These are phyloP conservation scores for Botrylloides violaceus DNA, from an alignment of 23 tunicate species.

Conservation along the genomic window DNA sequence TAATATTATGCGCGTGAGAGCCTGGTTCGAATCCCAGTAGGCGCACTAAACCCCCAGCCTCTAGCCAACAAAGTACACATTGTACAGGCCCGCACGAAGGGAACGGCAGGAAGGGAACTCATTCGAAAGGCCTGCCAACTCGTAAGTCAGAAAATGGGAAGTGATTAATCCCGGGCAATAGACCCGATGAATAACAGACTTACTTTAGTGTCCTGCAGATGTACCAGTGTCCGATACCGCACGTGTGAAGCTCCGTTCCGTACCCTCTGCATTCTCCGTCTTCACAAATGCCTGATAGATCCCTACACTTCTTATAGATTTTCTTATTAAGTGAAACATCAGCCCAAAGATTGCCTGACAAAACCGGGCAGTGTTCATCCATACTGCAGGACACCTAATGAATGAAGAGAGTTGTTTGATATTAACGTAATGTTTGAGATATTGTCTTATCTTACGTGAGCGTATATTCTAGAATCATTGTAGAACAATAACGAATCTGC, in stretches of 20 bases:
- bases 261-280: slow-evolving; percentile 59
- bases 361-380: slow-evolving; percentile 60
- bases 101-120: no score
- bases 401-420: no score
- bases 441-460: slow-evolving; percentile 1
- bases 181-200: no score
- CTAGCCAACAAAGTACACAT: no score
- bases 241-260: slow-evolving; percentile 65
- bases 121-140: no score
- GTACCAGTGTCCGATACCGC: slow-evolving; percentile 86
- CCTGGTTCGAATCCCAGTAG: no score
- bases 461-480: slow-evolving; percentile 50
- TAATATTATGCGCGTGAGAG: no score
- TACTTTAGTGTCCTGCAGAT: slow-evolving; percentile 25
- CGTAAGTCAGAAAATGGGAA: no score
- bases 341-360: slow-evolving; percentile 68
- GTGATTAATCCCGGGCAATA: no score
- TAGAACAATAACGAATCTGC: slow-evolving; percentile 84
- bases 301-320: slow-evolving; percentile 56
- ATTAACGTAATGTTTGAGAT: no score
- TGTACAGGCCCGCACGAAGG: no score
- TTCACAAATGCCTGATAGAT: slow-evolving; percentile 66
- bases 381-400: slow-evolving; percentile 33
- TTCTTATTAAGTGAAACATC: slow-evolving; percentile 40
- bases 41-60: no score